Evolutionary conservation across 2,113 vertebrate species (phyloP).

Genomic region (Colinus virginianus): DNA sequence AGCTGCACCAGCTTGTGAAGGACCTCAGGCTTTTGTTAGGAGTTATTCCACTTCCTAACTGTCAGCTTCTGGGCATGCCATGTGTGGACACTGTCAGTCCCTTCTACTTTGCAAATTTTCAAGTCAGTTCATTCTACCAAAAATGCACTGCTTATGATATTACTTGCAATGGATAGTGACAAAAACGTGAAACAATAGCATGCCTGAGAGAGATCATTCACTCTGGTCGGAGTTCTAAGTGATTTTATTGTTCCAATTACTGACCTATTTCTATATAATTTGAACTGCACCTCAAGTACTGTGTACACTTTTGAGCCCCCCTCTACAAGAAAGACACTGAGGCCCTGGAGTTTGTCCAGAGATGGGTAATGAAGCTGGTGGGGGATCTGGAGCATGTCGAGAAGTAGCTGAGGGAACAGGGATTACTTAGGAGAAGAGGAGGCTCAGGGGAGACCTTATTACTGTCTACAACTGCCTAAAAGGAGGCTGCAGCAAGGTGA

Average conservation of each 20-base stretch:
- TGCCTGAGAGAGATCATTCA: not conserved
- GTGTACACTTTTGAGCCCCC: too few relatives aligned
- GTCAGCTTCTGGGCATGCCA: not conserved
- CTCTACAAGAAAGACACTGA: too few relatives aligned
- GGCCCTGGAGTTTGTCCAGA: too few relatives aligned
- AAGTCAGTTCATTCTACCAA: not conserved
- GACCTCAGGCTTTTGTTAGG: not conserved
- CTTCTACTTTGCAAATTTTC: not conserved
- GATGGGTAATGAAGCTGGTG: too few relatives aligned
- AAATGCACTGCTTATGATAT: not conserved
- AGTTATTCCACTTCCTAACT: not conserved
- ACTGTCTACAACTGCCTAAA: too few relatives aligned
- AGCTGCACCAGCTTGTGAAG: not conserved
- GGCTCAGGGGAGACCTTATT: too few relatives aligned
- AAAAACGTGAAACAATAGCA: not conserved
- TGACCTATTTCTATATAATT: not conserved
- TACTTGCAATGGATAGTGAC: not conserved
- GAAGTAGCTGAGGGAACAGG: too few relatives aligned
- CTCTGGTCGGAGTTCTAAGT: not conserved
- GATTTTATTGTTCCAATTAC: not conserved
- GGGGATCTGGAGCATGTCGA: too few relatives aligned
- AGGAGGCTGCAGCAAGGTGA: too few relatives aligned
- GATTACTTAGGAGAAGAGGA: too few relatives aligned
- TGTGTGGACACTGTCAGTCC: not conserved
- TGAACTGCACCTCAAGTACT: not conserved